Evolutionary conservation across 2,113 vertebrate genomes (phyloP).

Genomic region (Entosphenus tridentatus): DNA sequence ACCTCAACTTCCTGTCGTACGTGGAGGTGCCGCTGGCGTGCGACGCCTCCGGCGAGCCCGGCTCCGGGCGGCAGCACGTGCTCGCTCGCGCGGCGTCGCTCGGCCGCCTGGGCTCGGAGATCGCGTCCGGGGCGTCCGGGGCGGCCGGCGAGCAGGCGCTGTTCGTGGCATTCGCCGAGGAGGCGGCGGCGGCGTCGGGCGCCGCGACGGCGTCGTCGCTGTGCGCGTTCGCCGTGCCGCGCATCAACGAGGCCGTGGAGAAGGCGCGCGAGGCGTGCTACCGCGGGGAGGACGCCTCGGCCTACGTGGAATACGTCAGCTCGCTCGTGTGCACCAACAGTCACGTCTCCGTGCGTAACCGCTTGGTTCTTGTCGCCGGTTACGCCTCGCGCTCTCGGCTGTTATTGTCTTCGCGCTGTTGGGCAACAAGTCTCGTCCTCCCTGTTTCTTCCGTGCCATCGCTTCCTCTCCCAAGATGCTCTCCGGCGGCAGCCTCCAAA

Average conservation of each 20-base stretch:
- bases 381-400: too few relatives aligned
- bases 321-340: too few relatives aligned
- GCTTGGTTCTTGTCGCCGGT: too few relatives aligned
- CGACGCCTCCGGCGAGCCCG: slow-evolving; percentile 26
- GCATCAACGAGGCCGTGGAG: slow-evolving; percentile 29
- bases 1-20: slow-evolving; percentile 54
- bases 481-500: too few relatives aligned
- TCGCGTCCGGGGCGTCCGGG: slow-evolving; percentile 9
- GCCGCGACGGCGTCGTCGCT: slow-evolving; percentile 27
- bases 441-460: too few relatives aligned
- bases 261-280: slow-evolving; percentile 38
- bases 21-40: slow-evolving; percentile 49
- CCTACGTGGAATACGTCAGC: too few relatives aligned
- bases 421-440: too few relatives aligned
- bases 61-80: slow-evolving; percentile 18
- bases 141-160: slow-evolving; percentile 17
- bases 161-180: slow-evolving; percentile 41
- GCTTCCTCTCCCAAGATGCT: too few relatives aligned
- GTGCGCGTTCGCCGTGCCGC: slow-evolving; percentile 46
- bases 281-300: slow-evolving; percentile 10
- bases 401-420: too few relatives aligned
- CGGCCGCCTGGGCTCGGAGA: too few relatives aligned
- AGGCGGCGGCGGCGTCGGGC: slow-evolving; percentile 22
- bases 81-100: too few relatives aligned
- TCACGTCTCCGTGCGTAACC: too few relatives aligned